Conservation (phyloP, 2,888 invertebrate species). For the Acanthococcus lagerstroemiae region DNA sequence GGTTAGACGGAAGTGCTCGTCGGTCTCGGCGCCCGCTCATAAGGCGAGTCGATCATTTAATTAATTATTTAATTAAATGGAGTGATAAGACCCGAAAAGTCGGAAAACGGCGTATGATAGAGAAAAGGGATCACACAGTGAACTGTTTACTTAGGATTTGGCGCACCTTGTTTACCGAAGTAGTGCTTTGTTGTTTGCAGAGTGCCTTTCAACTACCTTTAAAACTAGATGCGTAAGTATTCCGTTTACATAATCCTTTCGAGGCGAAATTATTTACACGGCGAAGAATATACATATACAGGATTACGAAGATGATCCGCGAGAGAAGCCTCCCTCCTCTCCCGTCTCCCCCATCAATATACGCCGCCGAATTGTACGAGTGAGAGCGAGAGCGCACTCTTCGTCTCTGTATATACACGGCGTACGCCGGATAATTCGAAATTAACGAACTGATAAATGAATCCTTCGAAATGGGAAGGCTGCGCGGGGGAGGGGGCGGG, state of each 20-base stretch:
- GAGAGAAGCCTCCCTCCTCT: too few species aligned
- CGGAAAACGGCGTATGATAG: constrained; percentile 15
- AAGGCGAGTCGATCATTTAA: too few species aligned
- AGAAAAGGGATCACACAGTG: constrained; percentile 5
- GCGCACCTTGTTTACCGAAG: constrained; percentile 18
- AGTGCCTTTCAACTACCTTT: constrained; percentile 21
- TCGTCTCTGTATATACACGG: background rate
- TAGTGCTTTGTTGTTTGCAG: constrained; percentile 24
- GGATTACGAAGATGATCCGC: constrained; percentile 18
- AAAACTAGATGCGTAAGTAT: constrained; percentile 26
- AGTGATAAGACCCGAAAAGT: constrained; percentile 17
- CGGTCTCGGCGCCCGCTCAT: too few species aligned
- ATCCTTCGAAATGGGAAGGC: background rate
- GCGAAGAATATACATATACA: constrained; percentile 1
- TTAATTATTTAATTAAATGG: constrained; percentile 20
- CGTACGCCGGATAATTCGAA: constrained; percentile 20
- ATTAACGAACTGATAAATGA: constrained; percentile 29
- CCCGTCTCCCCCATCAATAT: too few species aligned
- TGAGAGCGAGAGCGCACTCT: background rate
- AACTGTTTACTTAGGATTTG: constrained; percentile 21
- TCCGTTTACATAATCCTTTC: constrained; percentile 23
- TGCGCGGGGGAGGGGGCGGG: background rate
- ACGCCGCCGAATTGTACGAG: too few species aligned
- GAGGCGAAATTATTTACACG: constrained; percentile 20
- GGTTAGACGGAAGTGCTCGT: too few species aligned